Evolutionary conservation across 2,797 vertebrate genomes (phyloP), one percentile per base, ranked within the genome.

Genomic region (Chaetophractus vellerosus): DNA sequence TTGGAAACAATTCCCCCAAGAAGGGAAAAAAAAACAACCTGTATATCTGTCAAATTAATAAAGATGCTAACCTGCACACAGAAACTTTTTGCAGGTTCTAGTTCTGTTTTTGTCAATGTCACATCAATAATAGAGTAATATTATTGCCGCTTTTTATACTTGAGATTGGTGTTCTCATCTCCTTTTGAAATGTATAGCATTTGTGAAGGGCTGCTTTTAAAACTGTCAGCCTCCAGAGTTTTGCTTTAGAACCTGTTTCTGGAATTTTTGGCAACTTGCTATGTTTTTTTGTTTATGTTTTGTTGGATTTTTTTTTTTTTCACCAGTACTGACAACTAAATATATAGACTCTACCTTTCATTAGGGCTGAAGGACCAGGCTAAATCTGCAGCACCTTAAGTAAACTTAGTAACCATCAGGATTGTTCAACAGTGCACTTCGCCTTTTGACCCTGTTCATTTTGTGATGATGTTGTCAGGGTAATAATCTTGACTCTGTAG

Each of bases 91-190:
- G 5, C 41, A 26, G n/a, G 12, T 76, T 33, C 59, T 26, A 41
- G 78, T 3, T 4, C 38, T 31, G 0, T 68, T 8, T 8, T 4
- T 82, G 93, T 69, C 61, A 63, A 0, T 24, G 48, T 12, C 88
- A 31, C 0, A 0, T 64, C 52, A 0, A 0, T 18, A 36, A 48
- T 15, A 24, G 28, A 10, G 19, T 28, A 2, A 21, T 6, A 1
- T 26, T 36, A 4, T 5, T n/a, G 78, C 38, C 36, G 4, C 74
- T 48, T 71, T 48, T 31, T 41, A 0, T n/a, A 3, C 21, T 5
- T n/a, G 36, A 38, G 63, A 50, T 23, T 0, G 9, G 28, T 0
- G 18, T 24, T 26, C 16, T 64, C 14, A 0, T 52, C 24, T 45
- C 26, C 21, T 75, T 33, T 31, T 2, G 19, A 9, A 61, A 57